Conservation (phyloP, 2,888 invertebrate genomes). For the Xestia sexstrigata region DNA sequence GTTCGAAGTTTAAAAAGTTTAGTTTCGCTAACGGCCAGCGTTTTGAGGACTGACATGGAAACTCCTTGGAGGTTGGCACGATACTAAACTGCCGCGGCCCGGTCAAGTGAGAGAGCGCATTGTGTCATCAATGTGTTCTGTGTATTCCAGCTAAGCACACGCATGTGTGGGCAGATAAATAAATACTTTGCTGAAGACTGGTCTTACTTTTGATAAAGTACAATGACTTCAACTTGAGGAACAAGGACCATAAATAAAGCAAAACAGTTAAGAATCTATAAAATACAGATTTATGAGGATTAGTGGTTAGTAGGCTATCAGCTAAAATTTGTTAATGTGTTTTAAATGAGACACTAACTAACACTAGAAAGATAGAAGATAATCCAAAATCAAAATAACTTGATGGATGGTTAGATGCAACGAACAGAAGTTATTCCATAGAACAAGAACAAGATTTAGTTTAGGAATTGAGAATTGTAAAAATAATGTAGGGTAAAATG, state of each 20-base stretch:
- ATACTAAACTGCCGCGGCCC: constrained; percentile 79
- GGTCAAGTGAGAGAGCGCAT: constrained; percentile 83
- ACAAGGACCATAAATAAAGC: neutral
- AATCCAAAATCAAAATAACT: constrained; percentile 10
- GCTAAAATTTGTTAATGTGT: constrained; percentile 4
- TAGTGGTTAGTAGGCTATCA: neutral
- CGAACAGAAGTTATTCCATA: neutral
- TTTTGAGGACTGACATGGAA: constrained; percentile 75
- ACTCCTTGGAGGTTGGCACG: constrained; percentile 79
- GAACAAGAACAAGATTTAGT: neutral
- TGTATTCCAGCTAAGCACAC: constrained; percentile 75
- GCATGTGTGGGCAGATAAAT: constrained; percentile 59
- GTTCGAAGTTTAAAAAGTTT: constrained; percentile 72
- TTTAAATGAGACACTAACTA: constrained; percentile 21
- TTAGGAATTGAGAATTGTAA: neutral
- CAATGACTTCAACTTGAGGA: constrained; percentile 33
- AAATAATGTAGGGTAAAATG: neutral
- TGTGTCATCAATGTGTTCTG: constrained; percentile 78
- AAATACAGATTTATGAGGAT: constrained; percentile 38
- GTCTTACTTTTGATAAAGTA: constrained; percentile 39
- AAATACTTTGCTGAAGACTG: constrained; percentile 47
- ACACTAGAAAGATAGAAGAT: constrained; percentile 1
- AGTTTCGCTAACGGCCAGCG: constrained; percentile 75
- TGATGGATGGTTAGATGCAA: neutral
- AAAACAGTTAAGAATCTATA: constrained; percentile 12